Evolutionary conservation across 2,113 vertebrate species (phyloP).

Genomic region (Thalassoma bifasciatum): DNA sequence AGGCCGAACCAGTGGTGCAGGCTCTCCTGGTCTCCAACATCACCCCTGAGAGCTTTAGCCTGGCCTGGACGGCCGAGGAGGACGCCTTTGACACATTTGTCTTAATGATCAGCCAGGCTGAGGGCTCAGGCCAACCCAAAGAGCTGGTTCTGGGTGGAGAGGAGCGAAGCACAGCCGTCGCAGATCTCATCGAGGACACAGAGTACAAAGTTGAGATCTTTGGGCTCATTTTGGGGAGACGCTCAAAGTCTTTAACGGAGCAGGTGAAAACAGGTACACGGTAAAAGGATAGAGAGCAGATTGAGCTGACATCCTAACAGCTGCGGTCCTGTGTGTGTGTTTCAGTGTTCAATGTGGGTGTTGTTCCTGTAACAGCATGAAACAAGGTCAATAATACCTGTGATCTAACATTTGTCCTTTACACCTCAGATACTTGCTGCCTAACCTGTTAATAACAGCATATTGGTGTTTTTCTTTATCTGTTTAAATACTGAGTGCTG

Average conservation of each 20-base stretch:
- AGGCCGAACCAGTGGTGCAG: constrained; percentile 92
- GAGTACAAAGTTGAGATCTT: constrained; percentile 91
- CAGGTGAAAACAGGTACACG: constrained; percentile 93
- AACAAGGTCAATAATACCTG: neutral
- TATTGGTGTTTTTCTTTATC: constrained; percentile 6
- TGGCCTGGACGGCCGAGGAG: constrained; percentile 93
- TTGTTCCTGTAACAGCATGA: constrained; percentile 58
- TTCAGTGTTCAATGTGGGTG: constrained; percentile 45
- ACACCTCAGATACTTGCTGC: constrained; percentile 26
- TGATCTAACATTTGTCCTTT: constrained; percentile 31
- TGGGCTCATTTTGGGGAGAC: constrained; percentile 88
- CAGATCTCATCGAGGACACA: constrained; percentile 88
- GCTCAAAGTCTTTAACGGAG: constrained; percentile 86
- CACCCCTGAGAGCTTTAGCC: constrained; percentile 87
- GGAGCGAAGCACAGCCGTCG: constrained; percentile 85
- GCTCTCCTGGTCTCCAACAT: constrained; percentile 89
- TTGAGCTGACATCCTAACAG: constrained; percentile 11
- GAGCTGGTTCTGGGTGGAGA: constrained; percentile 87
- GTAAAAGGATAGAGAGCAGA: neutral
- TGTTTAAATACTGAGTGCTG: neutral
- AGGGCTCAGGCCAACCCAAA: constrained; percentile 81
- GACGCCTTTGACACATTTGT: constrained; percentile 92
- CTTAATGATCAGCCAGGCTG: constrained; percentile 88
- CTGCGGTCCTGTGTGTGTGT: constrained; percentile 24
- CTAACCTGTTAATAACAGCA: constrained; percentile 39